phyloP scores from a whole-genome alignment of 2,888 invertebrate genomes.

The Latrodectus hesperus region DNA sequence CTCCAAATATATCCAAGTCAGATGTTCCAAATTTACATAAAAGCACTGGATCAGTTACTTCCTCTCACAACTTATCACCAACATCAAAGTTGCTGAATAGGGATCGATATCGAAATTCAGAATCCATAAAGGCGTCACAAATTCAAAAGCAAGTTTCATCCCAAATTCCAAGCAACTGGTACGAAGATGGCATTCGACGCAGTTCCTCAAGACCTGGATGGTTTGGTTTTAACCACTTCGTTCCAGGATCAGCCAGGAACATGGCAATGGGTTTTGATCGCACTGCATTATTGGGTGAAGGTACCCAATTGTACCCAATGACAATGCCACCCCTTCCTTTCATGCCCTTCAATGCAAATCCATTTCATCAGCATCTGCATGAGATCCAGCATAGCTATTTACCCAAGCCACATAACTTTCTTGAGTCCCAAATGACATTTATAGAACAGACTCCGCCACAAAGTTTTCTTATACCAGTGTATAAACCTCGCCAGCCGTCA shows the following conservation, averaged over 20 bases:
- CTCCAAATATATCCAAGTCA: no score
- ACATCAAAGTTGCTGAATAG: no score
- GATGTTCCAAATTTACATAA: no score
- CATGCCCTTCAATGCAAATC: neutral
- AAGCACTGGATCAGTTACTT: no score
- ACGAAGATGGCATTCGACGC: neutral
- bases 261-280: conserved; percentile 7
- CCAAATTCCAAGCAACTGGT: neutral
- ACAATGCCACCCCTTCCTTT: neutral
- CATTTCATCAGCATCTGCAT: conserved; percentile 10
- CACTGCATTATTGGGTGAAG: conserved; percentile 34
- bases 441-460: conserved; percentile 27
- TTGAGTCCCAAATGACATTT: neutral
- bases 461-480: conserved; percentile 16
- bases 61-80: no score
- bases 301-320: conserved; percentile 32
- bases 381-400: conserved; percentile 27
- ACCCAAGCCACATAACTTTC: conserved; percentile 11
- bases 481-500: neutral
- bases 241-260: conserved; percentile 48
- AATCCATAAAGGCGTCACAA: no score
- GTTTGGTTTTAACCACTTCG: conserved; percentile 54
- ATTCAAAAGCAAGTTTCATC: neutral
- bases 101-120: no score
- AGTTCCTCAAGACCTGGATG: conserved; percentile 2